Conservation (phyloP, 2,797 vertebrate genomes). For the Protonibea diacanthus region DNA sequence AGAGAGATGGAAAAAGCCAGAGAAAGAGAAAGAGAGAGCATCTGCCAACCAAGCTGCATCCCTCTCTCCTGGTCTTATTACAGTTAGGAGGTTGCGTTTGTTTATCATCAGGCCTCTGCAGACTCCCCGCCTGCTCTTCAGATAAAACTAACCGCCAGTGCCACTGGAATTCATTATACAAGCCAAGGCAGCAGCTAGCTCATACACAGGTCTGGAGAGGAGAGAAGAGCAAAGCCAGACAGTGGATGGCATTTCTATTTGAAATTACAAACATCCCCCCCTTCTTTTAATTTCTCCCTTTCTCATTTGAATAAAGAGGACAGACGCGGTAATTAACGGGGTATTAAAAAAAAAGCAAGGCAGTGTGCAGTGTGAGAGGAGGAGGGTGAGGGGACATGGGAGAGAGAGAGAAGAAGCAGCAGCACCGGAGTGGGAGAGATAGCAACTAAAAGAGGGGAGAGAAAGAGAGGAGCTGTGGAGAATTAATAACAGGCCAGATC, state of each 20-base stretch:
- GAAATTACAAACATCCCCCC: constrained; percentile 80
- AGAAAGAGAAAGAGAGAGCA: constrained; percentile 46
- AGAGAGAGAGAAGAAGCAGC: constrained; percentile 18
- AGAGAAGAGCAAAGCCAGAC: constrained; percentile 54
- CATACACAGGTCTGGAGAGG: constrained; percentile 52
- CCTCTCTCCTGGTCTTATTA: constrained; percentile 62
- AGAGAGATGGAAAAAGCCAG: constrained; percentile 20
- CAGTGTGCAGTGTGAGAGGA: constrained; percentile 47
- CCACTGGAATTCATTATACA: constrained; percentile 77
- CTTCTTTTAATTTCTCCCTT: constrained; percentile 83
- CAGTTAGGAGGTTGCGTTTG: constrained; percentile 68
- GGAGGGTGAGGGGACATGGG: constrained; percentile 35
- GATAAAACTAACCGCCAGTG: constrained; percentile 74
- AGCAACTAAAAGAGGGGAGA: constrained; percentile 69
- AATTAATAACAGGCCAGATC: constrained; percentile 89
- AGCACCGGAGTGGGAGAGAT: constrained; percentile 64
- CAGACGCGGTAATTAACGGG: constrained; percentile 85
- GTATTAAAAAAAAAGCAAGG: constrained; percentile 84
- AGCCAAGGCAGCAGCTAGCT: constrained; percentile 42
- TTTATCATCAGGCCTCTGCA: constrained; percentile 75
- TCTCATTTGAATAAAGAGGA: constrained; percentile 87
- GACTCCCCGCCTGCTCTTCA: constrained; percentile 67
- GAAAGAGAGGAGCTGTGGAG: constrained; percentile 80
- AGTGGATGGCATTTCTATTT: constrained; percentile 56
- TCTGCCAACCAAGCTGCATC: constrained; percentile 41